phyloP scores from a whole-genome alignment of 2,888 invertebrate species.

The Eupeodes luniger region DNA sequence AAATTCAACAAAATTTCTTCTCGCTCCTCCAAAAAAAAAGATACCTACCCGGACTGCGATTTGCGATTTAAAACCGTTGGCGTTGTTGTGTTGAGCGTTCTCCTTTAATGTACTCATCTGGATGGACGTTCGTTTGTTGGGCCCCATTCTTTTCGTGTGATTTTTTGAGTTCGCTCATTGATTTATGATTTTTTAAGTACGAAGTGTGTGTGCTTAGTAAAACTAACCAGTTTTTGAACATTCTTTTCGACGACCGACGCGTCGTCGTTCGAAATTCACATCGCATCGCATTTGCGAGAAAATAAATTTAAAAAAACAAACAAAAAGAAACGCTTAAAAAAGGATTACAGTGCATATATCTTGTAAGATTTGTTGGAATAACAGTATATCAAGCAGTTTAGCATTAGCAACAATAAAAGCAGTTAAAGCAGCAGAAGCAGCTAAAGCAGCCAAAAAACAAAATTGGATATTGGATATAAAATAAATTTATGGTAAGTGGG shows the following conservation, averaged over 20 bases:
- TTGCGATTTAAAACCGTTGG: slow-evolving; percentile 29
- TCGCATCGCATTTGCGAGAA: slow-evolving; percentile 2
- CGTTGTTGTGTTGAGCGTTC: slow-evolving; percentile 17
- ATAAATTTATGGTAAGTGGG: slow-evolving; percentile 74
- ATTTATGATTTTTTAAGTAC: slow-evolving; percentile 30
- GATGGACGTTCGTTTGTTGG: slow-evolving; percentile 50
- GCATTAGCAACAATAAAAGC: slow-evolving; percentile 25
- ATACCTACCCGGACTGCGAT: neutral
- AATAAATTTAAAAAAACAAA: slow-evolving; percentile 11
- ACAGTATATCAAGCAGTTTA: slow-evolving; percentile 33
- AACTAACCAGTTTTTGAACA: slow-evolving; percentile 33
- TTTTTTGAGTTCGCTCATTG: slow-evolving; percentile 11
- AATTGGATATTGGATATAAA: slow-evolving; percentile 75
- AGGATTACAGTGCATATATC: slow-evolving; percentile 69
- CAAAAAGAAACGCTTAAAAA: slow-evolving; percentile 40
- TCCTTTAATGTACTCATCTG: slow-evolving; percentile 41
- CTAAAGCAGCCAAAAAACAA: slow-evolving; percentile 8
- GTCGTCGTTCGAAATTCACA: neutral
- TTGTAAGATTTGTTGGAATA: slow-evolving; percentile 39
- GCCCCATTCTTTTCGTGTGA: slow-evolving; percentile 28
- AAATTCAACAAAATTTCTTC: slow-evolving; percentile 21
- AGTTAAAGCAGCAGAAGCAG: too few species aligned
- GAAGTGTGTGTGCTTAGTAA: slow-evolving; percentile 11
- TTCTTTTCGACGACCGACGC: neutral
- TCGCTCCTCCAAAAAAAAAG: slow-evolving; percentile 15